Percentiles rank a stretch among this genome's conserved stretches.
Evolutionary conservation across 1,140 invertebrate species (phyloP).

Genomic region (Lineus longissimus): DNA sequence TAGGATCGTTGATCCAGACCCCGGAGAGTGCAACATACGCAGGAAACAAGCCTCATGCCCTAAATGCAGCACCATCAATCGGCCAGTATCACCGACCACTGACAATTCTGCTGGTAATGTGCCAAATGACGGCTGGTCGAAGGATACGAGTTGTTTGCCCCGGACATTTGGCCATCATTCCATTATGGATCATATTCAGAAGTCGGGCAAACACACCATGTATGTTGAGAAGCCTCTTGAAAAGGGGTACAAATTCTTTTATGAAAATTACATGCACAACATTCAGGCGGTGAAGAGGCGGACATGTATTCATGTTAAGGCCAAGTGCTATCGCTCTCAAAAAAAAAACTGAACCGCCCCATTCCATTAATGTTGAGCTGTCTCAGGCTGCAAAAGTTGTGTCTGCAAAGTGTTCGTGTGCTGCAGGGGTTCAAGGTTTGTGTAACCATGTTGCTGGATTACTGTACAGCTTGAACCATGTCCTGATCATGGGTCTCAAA

Average conservation of each 20-base stretch:
- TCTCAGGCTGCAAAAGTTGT: not conserved
- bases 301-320: not conserved
- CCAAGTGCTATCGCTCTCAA: not conserved
- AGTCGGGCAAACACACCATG: not conserved
- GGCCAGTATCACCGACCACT: too few relatives aligned
- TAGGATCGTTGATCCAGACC: too few relatives aligned
- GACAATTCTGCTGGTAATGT: too few relatives aligned
- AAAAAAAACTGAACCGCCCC: not conserved
- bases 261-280: conserved; percentile 6
- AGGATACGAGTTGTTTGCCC: too few relatives aligned
- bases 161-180: too few relatives aligned
- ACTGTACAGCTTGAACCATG: not conserved
- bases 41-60: too few relatives aligned
- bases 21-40: too few relatives aligned
- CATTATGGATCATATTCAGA: not conserved
- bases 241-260: conserved; percentile 1
- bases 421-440: not conserved
- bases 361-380: not conserved
- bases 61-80: too few relatives aligned
- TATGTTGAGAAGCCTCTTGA: not conserved
- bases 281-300: not conserved
- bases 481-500: not conserved
- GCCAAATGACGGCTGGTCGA: too few relatives aligned
- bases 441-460: conserved; percentile 6
- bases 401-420: not conserved